Evolutionary conservation across 2,888 invertebrate species (phyloP), one percentile per base, ranked within the genome.

Genomic region (Zaprionus bogoriensis): DNA sequence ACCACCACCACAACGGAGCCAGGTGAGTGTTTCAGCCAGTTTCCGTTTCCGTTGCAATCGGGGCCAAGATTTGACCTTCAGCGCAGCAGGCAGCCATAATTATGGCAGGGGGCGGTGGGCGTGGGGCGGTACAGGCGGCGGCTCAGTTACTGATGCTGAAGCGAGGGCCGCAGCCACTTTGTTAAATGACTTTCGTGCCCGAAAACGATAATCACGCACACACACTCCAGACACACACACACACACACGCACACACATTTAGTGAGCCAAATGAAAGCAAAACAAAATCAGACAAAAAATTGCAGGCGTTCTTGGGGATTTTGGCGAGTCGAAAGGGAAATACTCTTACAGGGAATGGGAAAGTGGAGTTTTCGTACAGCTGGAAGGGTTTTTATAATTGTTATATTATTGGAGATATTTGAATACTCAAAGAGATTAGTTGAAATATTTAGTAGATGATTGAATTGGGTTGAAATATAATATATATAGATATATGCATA

Each of bases 1-100:
- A 54, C 77, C 32, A 89, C 89, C 45, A 89, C 89, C 25, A 89
- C 89, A 22, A 72, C 76, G 47, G 89, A 89, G 70, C 89, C 89
- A 79, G 89, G 89, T 89, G 65, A 87, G 85, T 64, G 3, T 23
- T 17, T n/a, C 14, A 32, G 10, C 17, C 30, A 30, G 27, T 9
- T 7, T 17, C 2, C 9, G 2, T 23, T 48, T 32, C 3, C 9
- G 25, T 3, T 38, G 23, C 10, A 25, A 30, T 57, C 42, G 52
- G 20, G 20, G 27, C 36, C 12, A 5, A 12, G 42, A 23, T 61
- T 63, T 68, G 71, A 74, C 74, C 71, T 72, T 74, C 65, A 51
- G 28, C 41, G 12, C 23, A 7, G 25, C 36, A 52, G 20, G 19
- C 20, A 55, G 39, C 9, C 39, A 53, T 46, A 74, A 74, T 65